Percentiles rank a stretch among this genome's conserved stretches.
phyloP scores from a whole-genome alignment of 1,140 invertebrate genomes.

The Mesaphorura yosii region DNA sequence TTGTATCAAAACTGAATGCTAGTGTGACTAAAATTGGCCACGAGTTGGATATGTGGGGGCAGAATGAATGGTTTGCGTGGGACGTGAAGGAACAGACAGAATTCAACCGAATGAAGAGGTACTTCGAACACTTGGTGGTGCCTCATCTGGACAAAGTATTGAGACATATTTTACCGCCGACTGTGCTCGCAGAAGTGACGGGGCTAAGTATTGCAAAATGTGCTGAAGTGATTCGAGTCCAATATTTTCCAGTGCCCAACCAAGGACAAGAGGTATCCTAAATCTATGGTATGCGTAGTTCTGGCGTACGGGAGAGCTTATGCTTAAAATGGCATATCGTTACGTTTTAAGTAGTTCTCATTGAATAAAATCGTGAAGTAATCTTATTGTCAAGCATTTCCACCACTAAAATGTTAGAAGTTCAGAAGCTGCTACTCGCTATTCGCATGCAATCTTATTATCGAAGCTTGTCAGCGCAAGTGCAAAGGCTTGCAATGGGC shows the following conservation, averaged over 20 bases:
- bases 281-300: no score
- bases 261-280: no score
- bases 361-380: neutral
- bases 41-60: constrained; percentile 27
- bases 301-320: no score
- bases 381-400: no score
- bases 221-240: constrained; percentile 23
- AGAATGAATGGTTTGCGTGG: constrained; percentile 28
- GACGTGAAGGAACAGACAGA: constrained; percentile 25
- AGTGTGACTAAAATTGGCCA: constrained; percentile 24
- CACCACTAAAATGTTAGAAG: no score
- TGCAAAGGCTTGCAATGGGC: constrained; percentile 94
- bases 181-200: constrained; percentile 20
- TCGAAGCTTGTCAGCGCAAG: constrained; percentile 97
- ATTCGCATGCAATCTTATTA: constrained; percentile 97
- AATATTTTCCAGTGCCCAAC: neutral
- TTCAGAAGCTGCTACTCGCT: constrained; percentile 23
- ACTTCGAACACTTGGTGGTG: constrained; percentile 28
- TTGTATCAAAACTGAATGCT: constrained; percentile 20
- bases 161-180: constrained; percentile 25
- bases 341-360: no score
- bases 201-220: constrained; percentile 27
- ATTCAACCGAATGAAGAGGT: constrained; percentile 27
- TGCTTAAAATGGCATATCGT: no score
- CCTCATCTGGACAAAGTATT: constrained; percentile 29